A percentile compares a stretch with the other conserved stretches of the same genome.
These are phyloP conservation scores for Actinernus sp. DNA, from an alignment of 92 coral and sea anemone species.

Conservation along the genomic window DNA sequence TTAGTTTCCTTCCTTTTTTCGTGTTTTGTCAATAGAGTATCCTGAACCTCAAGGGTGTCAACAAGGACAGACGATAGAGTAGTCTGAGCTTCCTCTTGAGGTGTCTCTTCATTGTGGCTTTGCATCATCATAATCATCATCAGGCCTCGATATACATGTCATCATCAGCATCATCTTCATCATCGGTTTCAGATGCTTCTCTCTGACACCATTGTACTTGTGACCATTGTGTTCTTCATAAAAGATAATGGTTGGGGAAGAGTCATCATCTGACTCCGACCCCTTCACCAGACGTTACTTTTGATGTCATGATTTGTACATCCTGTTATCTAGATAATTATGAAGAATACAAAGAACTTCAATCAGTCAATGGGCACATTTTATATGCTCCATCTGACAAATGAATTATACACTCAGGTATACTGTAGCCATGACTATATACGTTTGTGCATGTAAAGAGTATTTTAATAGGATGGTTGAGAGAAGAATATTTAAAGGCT, in stretches of 20 bases:
- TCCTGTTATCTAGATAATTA: too few relatives aligned
- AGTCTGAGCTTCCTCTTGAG: constrained; percentile 5
- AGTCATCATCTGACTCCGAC: constrained; percentile 54
- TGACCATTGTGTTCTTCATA: constrained; percentile 86
- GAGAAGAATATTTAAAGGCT: too few relatives aligned
- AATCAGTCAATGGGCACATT: too few relatives aligned
- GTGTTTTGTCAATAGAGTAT: background rate
- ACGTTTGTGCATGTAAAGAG: too few relatives aligned
- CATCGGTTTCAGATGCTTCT: constrained; percentile 95
- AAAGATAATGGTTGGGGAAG: constrained; percentile 60
- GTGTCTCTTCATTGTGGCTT: too few relatives aligned
- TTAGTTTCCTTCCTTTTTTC: constrained; percentile 68
- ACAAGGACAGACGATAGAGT: constrained; percentile 12
- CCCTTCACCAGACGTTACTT: constrained; percentile 37
- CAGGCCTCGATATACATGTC: too few relatives aligned
- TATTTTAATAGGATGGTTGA: too few relatives aligned
- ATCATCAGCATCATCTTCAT: constrained; percentile 76
- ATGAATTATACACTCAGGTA: too few relatives aligned
- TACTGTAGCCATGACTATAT: too few relatives aligned
- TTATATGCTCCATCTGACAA: too few relatives aligned
- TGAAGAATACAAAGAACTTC: too few relatives aligned
- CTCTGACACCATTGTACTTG: constrained; percentile 93
- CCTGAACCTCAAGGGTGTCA: background rate
- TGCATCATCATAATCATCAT: constrained; percentile 30
- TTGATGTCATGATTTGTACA: constrained; percentile 23